phyloP scores from a whole-genome alignment of 2,797 vertebrate genomes.

The Peromyscus attwateri region DNA sequence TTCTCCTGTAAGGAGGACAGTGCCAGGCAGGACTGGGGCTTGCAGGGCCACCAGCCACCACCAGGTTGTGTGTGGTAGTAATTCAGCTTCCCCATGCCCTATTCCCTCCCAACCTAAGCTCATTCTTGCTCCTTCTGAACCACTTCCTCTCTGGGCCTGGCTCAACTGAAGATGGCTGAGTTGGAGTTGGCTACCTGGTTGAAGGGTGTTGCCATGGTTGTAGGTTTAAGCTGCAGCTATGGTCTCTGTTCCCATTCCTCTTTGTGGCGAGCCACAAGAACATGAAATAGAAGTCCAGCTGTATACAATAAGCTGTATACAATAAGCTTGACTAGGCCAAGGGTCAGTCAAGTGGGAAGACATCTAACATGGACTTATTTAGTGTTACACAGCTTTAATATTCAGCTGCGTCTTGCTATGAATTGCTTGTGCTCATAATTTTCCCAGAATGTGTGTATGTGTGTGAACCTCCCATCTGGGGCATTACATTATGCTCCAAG shows the following conservation, averaged over 20 bases:
- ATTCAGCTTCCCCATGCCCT: constrained; percentile 76
- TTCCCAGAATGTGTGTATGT: too few species aligned
- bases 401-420: too few species aligned
- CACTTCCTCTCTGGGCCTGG: constrained; percentile 97
- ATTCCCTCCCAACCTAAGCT: constrained; percentile 85
- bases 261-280: too few species aligned
- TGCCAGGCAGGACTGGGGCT: constrained; percentile 91
- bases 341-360: too few species aligned
- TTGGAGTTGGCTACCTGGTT: constrained; percentile 99
- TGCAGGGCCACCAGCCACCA: constrained; percentile 88
- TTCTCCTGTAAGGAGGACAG: constrained; percentile 89
- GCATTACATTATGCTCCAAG: too few species aligned
- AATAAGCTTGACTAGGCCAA: too few species aligned
- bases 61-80: constrained; percentile 67
- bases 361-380: too few species aligned
- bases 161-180: constrained; percentile 98
- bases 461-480: too few species aligned
- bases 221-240: constrained; percentile 97
- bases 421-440: too few species aligned
- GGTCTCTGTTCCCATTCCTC: constrained; percentile 96
- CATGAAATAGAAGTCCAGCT: too few species aligned
- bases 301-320: too few species aligned
- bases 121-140: constrained; percentile 93
- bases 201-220: constrained; percentile 95
- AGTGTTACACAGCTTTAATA: too few species aligned